Base-by-base conservation (phyloP, 2,888 invertebrate species). In the Celastrina argiolus region DNA sequence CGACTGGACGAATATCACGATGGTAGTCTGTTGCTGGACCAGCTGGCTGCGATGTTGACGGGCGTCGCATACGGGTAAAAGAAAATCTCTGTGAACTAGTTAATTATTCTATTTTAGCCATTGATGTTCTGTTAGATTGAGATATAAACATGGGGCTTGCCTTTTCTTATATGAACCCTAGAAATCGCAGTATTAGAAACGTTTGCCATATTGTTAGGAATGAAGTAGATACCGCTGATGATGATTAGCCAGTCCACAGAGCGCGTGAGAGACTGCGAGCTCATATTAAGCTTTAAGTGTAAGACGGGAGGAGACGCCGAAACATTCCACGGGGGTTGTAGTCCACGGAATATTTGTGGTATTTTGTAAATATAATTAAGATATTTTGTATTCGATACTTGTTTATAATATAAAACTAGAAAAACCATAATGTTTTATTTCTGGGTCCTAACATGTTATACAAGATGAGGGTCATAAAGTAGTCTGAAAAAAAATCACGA, bases 371-470 rank as follows among this genome's bases (percentile, higher is more conserved):
- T 88, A 87, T 66, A 81, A 79, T 69, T 69, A 70, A 58, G 67
- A 74, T 76, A 79, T 85, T 87, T 87, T 88, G 82, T 85, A 83
- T 81, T 73, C 69, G 68, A 82, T 61, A 79, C 75, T 80, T 83
- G 81, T 85, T 84, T 84, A 78, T 81, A 86, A 84, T 81, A 83
- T 87, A 86, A 75, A 71, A 67, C 58, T 51, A 67, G 69, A 67
- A 71, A 70, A 39, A 68, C 14, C 56, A 26, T 68, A 58, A 69
- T 67, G 36, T 66, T 65, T 67, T 67, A 51, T 51, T 56, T 51
- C n/a, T 56, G 22, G 1, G 5, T 4, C 51, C 51, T 16, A 16
- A 45, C 12, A 22, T 22, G 22, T 51, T 51, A 22, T 51, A 51
- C 12, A 22, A 51, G 10, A 18, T 2, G 3, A 18, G 51, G 1